Evolutionary conservation across 1,140 invertebrate genomes (phyloP).

Genomic region (Leptoteleia sp.): DNA sequence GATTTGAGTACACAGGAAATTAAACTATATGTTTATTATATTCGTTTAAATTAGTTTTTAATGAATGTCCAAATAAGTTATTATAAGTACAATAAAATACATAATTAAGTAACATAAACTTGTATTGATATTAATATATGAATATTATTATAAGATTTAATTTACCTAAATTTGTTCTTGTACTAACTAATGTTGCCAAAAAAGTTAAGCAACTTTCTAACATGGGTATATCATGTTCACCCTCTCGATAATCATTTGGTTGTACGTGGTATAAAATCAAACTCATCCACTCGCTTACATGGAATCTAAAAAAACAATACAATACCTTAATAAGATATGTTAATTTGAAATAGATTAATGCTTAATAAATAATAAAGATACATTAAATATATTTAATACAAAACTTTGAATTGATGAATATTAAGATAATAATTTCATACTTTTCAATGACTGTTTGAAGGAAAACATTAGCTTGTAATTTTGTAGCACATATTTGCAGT

Average conservation of each 20-base stretch:
- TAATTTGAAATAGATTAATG: no score
- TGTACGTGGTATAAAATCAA: slow-evolving; percentile 85
- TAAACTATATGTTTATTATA: no score
- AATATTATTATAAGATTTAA: background rate
- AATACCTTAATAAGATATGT: no score
- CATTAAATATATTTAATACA: no score
- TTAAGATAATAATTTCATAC: no score
- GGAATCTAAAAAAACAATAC: slow-evolving; percentile 85
- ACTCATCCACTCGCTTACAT: slow-evolving; percentile 92
- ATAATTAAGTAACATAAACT: no score
- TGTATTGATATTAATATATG: no score
- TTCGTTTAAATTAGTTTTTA: no score
- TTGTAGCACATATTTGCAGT: slow-evolving; percentile 94
- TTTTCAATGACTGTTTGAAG: slow-evolving; percentile 93
- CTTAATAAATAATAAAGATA: no score
- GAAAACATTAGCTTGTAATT: slow-evolving; percentile 92
- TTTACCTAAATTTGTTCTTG: slow-evolving; percentile 93
- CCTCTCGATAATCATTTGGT: slow-evolving; percentile 84
- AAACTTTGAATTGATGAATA: no score
- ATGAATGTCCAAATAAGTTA: no score
- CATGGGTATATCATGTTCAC: slow-evolving; percentile 93
- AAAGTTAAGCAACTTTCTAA: slow-evolving; percentile 95
- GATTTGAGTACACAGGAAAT: slow-evolving; percentile 3
- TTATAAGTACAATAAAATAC: no score
- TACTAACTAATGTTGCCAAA: slow-evolving; percentile 92